Evolutionary conservation across 1,140 invertebrate species (phyloP).

Genomic region (Trichogramma pretiosum): DNA sequence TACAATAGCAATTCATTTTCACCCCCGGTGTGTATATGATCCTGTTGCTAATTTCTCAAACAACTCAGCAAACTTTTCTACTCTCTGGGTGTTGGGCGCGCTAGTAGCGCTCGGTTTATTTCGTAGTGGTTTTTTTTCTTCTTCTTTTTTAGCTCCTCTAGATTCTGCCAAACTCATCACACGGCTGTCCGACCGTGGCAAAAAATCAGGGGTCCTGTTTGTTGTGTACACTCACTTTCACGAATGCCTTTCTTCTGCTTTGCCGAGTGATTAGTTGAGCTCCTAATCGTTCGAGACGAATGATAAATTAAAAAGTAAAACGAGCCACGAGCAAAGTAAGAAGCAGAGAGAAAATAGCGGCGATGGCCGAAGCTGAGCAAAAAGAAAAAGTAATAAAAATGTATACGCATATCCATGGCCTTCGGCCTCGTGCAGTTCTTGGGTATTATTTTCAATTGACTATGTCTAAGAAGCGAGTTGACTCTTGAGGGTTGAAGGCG

Average conservation of each 20-base stretch:
- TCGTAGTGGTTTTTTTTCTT: neutral
- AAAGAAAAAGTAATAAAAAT: neutral
- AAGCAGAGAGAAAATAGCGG: neutral
- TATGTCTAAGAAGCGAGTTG: too few species aligned
- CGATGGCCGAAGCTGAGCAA: too few species aligned
- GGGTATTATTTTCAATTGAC: too few species aligned
- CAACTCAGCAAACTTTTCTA: conserved; percentile 3
- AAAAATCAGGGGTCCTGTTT: neutral
- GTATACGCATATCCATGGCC: too few species aligned
- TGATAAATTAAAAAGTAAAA: conserved; percentile 4
- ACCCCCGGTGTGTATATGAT: neutral
- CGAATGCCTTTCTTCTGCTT: neutral
- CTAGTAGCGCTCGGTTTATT: neutral
- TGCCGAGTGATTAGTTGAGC: conserved; percentile 5
- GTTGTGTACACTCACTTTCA: too few species aligned
- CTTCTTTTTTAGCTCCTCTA: neutral
- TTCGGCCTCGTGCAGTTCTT: too few species aligned
- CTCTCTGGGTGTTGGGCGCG: too few species aligned
- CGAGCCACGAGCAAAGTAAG: neutral
- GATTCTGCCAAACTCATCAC: neutral
- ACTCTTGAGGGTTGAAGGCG: too few species aligned
- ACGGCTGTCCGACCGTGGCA: neutral
- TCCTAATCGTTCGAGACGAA: neutral
- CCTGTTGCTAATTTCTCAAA: conserved; percentile 11
- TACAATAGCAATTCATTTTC: conserved; percentile 8